phyloP scores from a whole-genome alignment of 2,113 vertebrate species.

The Pyxicephalus adspersus region DNA sequence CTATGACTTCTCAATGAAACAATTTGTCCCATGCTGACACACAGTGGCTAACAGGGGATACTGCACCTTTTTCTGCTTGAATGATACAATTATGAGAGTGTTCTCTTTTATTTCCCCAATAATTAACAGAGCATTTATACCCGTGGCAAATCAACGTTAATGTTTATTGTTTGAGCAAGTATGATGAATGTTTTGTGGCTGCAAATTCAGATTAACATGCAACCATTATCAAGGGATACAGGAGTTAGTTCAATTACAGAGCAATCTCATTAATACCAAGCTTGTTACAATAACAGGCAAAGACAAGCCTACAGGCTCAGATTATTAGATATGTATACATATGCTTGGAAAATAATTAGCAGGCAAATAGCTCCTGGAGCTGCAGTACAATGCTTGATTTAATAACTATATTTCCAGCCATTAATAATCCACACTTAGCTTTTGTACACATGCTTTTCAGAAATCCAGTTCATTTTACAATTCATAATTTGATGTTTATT shows the following conservation, averaged over 20 bases:
- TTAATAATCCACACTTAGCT: constrained; percentile 9
- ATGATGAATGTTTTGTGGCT: constrained; percentile 93
- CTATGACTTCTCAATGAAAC: background rate
- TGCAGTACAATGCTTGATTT: constrained; percentile 16
- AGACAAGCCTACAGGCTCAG: constrained; percentile 80
- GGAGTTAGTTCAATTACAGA: constrained; percentile 93
- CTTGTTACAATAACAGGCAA: constrained; percentile 90
- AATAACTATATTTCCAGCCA: constrained; percentile 12
- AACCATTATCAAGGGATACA: constrained; percentile 91
- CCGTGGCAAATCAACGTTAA: constrained; percentile 75
- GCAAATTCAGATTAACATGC: constrained; percentile 90
- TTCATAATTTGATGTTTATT: constrained; percentile 26
- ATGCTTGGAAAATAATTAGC: constrained; percentile 88
- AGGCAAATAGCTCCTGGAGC: constrained; percentile 64
- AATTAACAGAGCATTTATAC: constrained; percentile 81
- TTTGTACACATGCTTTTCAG: background rate
- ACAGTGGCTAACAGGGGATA: constrained; percentile 74
- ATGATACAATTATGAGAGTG: constrained; percentile 58
- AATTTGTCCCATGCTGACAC: constrained; percentile 83
- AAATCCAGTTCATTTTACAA: background rate
- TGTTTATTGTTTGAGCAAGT: constrained; percentile 91
- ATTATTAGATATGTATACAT: constrained; percentile 78
- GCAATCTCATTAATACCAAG: constrained; percentile 94
- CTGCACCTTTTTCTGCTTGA: background rate
- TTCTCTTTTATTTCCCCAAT: constrained; percentile 75